phyloP scores from a whole-genome alignment of 2,113 vertebrate species.

The Hyperoodon ampullatus region DNA sequence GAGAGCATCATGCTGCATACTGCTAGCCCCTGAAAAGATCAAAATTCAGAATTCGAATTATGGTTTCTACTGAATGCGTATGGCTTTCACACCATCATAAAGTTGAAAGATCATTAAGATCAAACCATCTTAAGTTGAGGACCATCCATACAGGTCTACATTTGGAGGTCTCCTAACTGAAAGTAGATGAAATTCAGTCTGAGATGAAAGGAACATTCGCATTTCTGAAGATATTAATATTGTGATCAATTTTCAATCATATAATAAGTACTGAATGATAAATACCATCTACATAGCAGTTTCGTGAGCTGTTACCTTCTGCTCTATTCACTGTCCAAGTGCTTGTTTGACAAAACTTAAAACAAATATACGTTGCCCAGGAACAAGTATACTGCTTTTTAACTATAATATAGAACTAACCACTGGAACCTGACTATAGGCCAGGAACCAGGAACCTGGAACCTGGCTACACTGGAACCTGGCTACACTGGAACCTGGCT shows the following conservation, averaged over 20 bases:
- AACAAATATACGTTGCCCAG: slow-evolving; percentile 20
- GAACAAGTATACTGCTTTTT: not conserved
- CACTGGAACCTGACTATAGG: slow-evolving; percentile 39
- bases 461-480: slow-evolving; percentile 42
- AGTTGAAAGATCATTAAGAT: not conserved
- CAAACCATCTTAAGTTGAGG: not conserved
- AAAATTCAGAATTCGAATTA: not conserved
- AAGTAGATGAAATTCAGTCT: not conserved
- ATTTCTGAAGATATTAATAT: slow-evolving; percentile 38
- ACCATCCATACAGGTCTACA: not conserved
- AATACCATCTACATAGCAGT: not conserved
- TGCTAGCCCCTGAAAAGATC: not conserved
- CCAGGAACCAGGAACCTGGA: slow-evolving; percentile 2
- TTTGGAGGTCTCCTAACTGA: not conserved
- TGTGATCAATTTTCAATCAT: not conserved
- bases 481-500: slow-evolving; percentile 57
- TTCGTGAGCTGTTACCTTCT: not conserved
- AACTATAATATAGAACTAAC: not conserved
- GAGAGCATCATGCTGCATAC: not conserved
- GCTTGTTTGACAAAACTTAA: not conserved
- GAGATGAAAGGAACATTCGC: not conserved
- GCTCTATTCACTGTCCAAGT: not conserved
- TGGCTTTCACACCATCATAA: not conserved
- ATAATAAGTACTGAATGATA: not conserved
- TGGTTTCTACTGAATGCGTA: not conserved